Conservation (phyloP, 2,113 vertebrate species). For the Archocentrus centrarchus region DNA sequence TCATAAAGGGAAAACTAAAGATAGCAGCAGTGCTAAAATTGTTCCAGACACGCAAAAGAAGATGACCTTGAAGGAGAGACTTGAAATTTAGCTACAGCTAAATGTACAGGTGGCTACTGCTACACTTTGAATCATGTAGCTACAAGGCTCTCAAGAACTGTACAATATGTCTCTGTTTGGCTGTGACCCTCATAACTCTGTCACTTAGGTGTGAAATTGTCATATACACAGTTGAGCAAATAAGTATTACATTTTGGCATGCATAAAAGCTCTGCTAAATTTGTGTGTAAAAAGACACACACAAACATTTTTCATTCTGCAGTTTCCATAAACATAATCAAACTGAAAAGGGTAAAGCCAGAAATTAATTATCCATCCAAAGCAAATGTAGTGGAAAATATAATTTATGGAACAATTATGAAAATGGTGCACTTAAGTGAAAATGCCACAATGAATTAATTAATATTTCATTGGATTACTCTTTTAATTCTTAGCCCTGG, state of each 20-base stretch:
- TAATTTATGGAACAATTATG: slow-evolving; percentile 94
- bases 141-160: not conserved
- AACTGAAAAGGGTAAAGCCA: slow-evolving; percentile 90
- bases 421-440: slow-evolving; percentile 89
- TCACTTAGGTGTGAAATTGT: slow-evolving; percentile 8
- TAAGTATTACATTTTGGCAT: slow-evolving; percentile 23
- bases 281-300: slow-evolving; percentile 19
- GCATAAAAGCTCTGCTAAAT: slow-evolving; percentile 11
- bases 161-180: slow-evolving; percentile 3
- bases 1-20: not conserved
- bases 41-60: not conserved
- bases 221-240: slow-evolving; percentile 9
- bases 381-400: slow-evolving; percentile 98
- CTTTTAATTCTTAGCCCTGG: slow-evolving; percentile 81
- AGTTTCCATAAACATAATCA: slow-evolving; percentile 83
- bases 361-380: slow-evolving; percentile 98
- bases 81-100: not conserved
- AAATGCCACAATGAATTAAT: slow-evolving; percentile 89
- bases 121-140: not conserved
- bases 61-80: not conserved
- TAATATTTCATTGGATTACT: slow-evolving; percentile 94
- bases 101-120: no score
- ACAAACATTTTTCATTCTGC: slow-evolving; percentile 66
- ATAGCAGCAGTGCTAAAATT: not conserved
- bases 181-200: slow-evolving; percentile 8